A percentile compares a stretch with the other conserved stretches of the same genome.
Evolutionary conservation across 2,797 vertebrate species (phyloP).

Genomic region (Microctenopoma lineatum): DNA sequence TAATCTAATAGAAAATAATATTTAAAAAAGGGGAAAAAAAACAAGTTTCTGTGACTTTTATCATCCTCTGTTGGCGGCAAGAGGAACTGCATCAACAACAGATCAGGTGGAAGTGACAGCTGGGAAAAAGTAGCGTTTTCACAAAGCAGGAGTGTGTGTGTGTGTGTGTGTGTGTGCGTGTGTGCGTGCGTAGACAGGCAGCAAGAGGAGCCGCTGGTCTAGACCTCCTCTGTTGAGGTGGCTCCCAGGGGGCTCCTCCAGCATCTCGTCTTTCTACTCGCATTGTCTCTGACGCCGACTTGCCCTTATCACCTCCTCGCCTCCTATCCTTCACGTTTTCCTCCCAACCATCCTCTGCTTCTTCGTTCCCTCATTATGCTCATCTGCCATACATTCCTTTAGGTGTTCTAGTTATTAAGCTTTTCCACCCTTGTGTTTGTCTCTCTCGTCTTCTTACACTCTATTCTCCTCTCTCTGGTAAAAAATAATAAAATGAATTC

Average conservation of each 20-base stretch:
- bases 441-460: no score
- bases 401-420: neutral
- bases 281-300: conserved; percentile 70
- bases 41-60: conserved; percentile 41
- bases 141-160: neutral
- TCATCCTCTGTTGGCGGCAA: conserved; percentile 65
- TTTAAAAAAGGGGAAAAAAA: conserved; percentile 20
- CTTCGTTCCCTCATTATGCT: conserved; percentile 14
- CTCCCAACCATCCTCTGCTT: conserved; percentile 12
- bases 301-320: conserved; percentile 62
- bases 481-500: no score
- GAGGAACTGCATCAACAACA: conserved; percentile 55
- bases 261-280: conserved; percentile 77
- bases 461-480: neutral
- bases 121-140: neutral
- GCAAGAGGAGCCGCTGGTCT: conserved; percentile 67
- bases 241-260: conserved; percentile 73
- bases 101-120: neutral
- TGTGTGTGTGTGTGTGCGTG: conserved; percentile 16
- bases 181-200: conserved; percentile 31
- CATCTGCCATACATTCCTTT: neutral
- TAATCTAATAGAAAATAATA: conserved; percentile 11
- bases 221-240: conserved; percentile 77
- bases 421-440: neutral
- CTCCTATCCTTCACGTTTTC: conserved; percentile 32